Evolutionary conservation across 2,113 vertebrate species (phyloP), one percentile per base, ranked within the genome.

Genomic region (Halcyon senegalensis): DNA sequence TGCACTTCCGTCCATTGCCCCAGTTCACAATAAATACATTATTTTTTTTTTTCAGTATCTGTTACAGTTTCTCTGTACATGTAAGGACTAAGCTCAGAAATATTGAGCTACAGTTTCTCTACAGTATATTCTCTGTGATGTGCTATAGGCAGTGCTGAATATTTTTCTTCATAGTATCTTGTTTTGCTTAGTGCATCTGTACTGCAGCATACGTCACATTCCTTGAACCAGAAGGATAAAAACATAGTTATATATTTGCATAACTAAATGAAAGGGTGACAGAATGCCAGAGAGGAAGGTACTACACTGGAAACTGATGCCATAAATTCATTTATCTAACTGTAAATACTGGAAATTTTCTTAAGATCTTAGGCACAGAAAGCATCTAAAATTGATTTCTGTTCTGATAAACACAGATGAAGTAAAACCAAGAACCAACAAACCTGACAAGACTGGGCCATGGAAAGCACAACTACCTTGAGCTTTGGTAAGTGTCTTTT

Each of bases 11-110:
- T 84, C 53, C 35, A 12, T 68, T 90, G 31, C 24, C 84, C 43
- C n/a, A 35, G 8, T 53, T 87, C 23, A 62, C 78, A 95, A 87
- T 94, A 94, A 96, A 94, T 78, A 68, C 30, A 4, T 81, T 83
- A 9, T 19, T 18, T 46, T 84, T 86, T 43, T 58, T 95, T 96
- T 94, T 84, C 73, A 81, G 72, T 39, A 30, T 84, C 58, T 41
- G 7, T 76, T 78, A 60, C 4, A 23, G 13, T 79, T 93, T 84
- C 59, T 94, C 24, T 92, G 41, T 58, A 16, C 63, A 7, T 27
- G 2, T 76, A 88, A 90, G 39, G 39, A 67, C 46, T 23, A 46
- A 79, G 35, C 51, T 93, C 33, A 68, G 68, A 83, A 84, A 51
- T 9, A 4, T 0, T 81, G 79, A 90, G 56, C 46, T 53, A 8